Evolutionary conservation across 2,888 invertebrate genomes (phyloP).

Genomic region (Elysia crispata): DNA sequence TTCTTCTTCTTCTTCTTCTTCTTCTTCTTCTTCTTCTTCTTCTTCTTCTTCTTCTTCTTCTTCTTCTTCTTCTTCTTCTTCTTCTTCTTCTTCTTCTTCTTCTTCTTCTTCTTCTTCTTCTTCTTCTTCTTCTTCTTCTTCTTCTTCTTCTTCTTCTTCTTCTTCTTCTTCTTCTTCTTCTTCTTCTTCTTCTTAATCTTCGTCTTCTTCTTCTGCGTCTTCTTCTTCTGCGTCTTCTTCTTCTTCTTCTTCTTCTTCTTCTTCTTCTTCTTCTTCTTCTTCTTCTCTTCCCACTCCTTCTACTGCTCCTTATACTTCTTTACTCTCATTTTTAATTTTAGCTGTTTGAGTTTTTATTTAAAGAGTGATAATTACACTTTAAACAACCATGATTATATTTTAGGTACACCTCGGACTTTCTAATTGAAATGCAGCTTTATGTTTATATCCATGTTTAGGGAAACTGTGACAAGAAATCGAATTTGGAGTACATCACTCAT

Average conservation of each 20-base stretch:
- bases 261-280: slow-evolving; percentile 1
- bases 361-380: too few species aligned
- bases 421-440: too few species aligned
- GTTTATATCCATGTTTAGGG: too few species aligned
- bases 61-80: neutral
- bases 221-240: neutral
- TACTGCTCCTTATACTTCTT: neutral
- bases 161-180: neutral
- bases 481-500: too few species aligned
- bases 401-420: too few species aligned
- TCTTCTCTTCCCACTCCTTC: neutral
- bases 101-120: neutral
- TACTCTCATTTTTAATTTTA: neutral
- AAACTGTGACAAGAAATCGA: too few species aligned
- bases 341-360: neutral
- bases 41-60: neutral
- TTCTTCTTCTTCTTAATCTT: neutral
- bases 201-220: neutral
- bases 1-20: too few species aligned
- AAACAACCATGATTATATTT: too few species aligned
- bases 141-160: neutral
- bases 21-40: too few species aligned
- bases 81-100: neutral
- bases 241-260: neutral
- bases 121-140: too few species aligned